These are phyloP conservation scores for Acleris laterana DNA, from an alignment of 2,888 invertebrate species.

Conservation along the genomic window DNA sequence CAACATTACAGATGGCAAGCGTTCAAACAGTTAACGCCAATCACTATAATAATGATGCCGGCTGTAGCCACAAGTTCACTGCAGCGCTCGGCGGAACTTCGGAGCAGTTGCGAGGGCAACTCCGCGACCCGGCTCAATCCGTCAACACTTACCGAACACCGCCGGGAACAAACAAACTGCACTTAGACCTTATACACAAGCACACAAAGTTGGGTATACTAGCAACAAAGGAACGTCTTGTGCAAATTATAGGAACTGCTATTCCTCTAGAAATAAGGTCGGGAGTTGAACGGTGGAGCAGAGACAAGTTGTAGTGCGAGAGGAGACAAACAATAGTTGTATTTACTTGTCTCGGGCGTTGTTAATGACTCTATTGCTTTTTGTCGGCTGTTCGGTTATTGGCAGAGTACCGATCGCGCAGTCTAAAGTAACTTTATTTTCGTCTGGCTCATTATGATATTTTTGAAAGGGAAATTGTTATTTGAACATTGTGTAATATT, in stretches of 20 bases:
- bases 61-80: too few species aligned
- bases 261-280: not conserved
- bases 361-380: slow-evolving; percentile 9
- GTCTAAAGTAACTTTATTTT: too few species aligned
- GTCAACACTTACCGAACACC: slow-evolving; percentile 1
- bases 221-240: not conserved
- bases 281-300: not conserved
- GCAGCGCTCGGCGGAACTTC: too few species aligned
- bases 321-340: slow-evolving; percentile 7
- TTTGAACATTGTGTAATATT: too few species aligned
- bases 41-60: too few species aligned
- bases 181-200: not conserved
- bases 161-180: not conserved
- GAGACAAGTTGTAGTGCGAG: slow-evolving; percentile 8
- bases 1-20: too few species aligned
- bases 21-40: too few species aligned
- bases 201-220: not conserved
- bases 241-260: not conserved
- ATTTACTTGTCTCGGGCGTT: slow-evolving; percentile 3
- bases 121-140: not conserved
- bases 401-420: too few species aligned
- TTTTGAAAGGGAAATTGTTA: too few species aligned
- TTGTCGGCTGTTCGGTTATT: slow-evolving; percentile 2
- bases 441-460: too few species aligned
- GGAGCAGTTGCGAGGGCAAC: not conserved